A percentile compares a stretch with the other conserved stretches of the same genome.
Conservation (phyloP, 2,888 invertebrate species). For the Caenorhabditis afra region DNA sequence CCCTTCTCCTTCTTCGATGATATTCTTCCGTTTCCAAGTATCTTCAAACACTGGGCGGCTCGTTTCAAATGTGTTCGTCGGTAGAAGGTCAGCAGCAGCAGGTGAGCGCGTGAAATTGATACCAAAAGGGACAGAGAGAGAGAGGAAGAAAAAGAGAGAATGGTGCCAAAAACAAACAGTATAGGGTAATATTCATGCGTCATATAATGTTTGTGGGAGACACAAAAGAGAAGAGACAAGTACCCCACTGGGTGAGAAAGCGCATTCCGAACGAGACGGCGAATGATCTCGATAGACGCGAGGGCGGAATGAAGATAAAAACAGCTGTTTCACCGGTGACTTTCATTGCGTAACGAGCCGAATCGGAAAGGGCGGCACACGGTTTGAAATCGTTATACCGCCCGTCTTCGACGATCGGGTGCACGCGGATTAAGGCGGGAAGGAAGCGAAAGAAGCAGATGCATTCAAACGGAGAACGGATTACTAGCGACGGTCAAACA, state of each 20-base stretch:
- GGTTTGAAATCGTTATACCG: slow-evolving; percentile 43
- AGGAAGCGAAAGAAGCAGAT: not conserved
- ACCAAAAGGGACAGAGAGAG: not conserved
- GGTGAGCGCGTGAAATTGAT: slow-evolving; percentile 3
- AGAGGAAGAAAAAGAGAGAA: not conserved
- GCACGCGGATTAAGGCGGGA: slow-evolving; percentile 13
- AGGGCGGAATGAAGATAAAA: slow-evolving; percentile 21
- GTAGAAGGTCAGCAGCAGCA: slow-evolving; percentile 5
- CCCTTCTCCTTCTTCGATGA: no score
- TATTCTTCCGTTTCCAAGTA: slow-evolving; percentile 19
- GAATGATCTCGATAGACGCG: slow-evolving; percentile 10
- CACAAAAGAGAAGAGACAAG: no score
- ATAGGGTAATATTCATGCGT: no score
- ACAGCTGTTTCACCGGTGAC: slow-evolving; percentile 29
- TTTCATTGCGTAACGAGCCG: slow-evolving; percentile 44
- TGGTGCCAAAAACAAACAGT: no score
- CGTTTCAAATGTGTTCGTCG: slow-evolving; percentile 1
- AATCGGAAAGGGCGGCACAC: slow-evolving; percentile 27
- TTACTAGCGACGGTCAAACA: slow-evolving; percentile 47
- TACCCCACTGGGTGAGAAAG: no score
- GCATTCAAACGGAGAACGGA: slow-evolving; percentile 22
- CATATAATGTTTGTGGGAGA: no score
- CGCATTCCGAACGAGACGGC: not conserved
- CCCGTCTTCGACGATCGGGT: not conserved
- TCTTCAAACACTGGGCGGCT: slow-evolving; percentile 31